Conservation (phyloP, 2,888 invertebrate genomes). For the Diaphora mendica region DNA sequence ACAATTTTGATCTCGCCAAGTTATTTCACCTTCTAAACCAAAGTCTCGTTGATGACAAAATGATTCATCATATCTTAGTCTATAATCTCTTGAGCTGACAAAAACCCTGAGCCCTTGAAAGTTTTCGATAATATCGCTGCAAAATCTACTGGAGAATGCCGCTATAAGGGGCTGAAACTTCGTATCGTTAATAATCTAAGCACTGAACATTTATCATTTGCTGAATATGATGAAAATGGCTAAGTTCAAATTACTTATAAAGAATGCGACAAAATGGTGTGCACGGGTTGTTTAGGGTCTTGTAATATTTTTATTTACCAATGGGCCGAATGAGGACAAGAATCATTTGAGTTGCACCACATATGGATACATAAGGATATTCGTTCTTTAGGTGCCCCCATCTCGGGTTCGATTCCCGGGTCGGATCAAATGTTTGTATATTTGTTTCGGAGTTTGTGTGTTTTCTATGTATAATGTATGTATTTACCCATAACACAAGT, state of each 20-base stretch:
- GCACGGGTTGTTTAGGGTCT: not conserved
- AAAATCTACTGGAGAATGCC: slow-evolving; percentile 27
- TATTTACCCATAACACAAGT: too few species aligned
- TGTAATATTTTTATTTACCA: too few species aligned
- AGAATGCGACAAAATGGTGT: not conserved
- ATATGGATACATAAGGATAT: too few species aligned
- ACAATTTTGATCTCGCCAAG: not conserved
- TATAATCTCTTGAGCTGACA: slow-evolving; percentile 15
- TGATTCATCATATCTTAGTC: slow-evolving; percentile 12
- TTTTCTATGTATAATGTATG: too few species aligned
- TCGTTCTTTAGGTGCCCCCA: too few species aligned
- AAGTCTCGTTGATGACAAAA: slow-evolving; percentile 2
- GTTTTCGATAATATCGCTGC: slow-evolving; percentile 30
- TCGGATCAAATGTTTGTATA: too few species aligned
- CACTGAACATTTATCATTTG: slow-evolving; percentile 25
- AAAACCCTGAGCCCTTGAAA: slow-evolving; percentile 22
- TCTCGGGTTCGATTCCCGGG: too few species aligned
- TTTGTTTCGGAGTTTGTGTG: too few species aligned
- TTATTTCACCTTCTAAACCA: not conserved
- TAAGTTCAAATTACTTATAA: not conserved
- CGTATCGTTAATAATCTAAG: slow-evolving; percentile 35
- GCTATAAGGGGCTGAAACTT: slow-evolving; percentile 31
- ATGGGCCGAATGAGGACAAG: too few species aligned
- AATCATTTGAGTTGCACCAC: too few species aligned
- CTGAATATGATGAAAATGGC: not conserved